Base-by-base conservation (phyloP, 1,140 invertebrate genomes). In the Drosophila asahinai region DNA sequence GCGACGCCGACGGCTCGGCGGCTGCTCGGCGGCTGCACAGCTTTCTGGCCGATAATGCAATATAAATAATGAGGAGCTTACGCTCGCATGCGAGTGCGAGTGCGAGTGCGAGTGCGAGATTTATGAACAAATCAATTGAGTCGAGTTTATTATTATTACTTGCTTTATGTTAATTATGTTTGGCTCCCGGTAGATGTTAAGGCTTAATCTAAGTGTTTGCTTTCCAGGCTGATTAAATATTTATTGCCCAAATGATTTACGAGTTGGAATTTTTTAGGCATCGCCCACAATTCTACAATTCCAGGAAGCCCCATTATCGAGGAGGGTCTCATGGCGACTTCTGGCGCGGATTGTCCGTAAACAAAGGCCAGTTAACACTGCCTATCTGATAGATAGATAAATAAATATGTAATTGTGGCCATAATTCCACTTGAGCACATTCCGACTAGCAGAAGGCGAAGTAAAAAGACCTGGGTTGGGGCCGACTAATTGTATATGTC, bases 121-220 rank as follows among this genome's bases (percentile, higher is more conserved):
- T 84, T 86, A 86, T 80, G 83, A 73, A 70, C 55, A 80, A 80
- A 74, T 80, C 72, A 47, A 78, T 83, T 77, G 52, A 74, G 79
- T 78, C 60, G 70, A 63, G 40, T 86, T 68, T 78, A 67, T 61
- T 71, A 70, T 71, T 79, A 75, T 55, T 82, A 86, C 81, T 86
- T 75, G 79, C 81, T 70, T 55, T 79, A 76, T 83, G 80, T 80
- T 86, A 83, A 87, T 87, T 80, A 89, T 86, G 72, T 77, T 77
- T 86, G 86, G 68, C 49, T 51, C 57, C 48, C 47, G 52, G 71
- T 63, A 63, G 67, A 81, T 73, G 67, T 72, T 77, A 49, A 45
- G 51, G 75, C 64, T 71, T 86, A 51, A 65, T 60, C 38, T 67
- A 64, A 79, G 65, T 77, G 73, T 60, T 70, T 81, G 58, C 47